These are phyloP conservation scores for Philereme transversata DNA, from an alignment of 2,888 invertebrate species.

Conservation along the genomic window DNA sequence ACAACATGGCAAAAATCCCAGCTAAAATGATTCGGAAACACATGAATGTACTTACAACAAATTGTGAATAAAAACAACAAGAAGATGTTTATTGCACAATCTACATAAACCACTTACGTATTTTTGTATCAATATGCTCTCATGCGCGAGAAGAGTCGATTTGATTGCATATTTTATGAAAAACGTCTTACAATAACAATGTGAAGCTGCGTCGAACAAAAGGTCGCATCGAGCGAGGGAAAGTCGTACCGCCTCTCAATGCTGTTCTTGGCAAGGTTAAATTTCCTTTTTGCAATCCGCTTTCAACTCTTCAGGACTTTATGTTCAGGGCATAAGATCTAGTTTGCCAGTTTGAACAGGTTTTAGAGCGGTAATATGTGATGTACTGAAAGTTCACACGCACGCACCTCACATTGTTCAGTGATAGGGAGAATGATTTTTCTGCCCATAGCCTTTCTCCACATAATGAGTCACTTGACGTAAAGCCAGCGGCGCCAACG, in stretches of 20 bases:
- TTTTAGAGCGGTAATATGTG: conserved; percentile 13
- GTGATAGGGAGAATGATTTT: conserved; percentile 62
- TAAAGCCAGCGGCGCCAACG: conserved; percentile 72
- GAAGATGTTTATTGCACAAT: conserved; percentile 7
- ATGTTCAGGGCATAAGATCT: conserved; percentile 7
- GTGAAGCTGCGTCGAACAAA: conserved; percentile 44
- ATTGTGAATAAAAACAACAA: conserved; percentile 4
- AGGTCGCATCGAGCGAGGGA: conserved; percentile 42
- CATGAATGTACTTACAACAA: neutral
- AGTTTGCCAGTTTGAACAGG: neutral
- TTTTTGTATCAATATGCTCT: conserved; percentile 28
- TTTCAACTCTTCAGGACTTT: conserved; percentile 3
- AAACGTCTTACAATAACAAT: conserved; percentile 43
- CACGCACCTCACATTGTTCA: conserved; percentile 62
- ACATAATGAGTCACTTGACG: conserved; percentile 79
- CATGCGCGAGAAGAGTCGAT: conserved; percentile 31
- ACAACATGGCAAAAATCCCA: neutral
- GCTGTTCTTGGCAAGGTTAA: conserved; percentile 32
- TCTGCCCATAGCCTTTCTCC: conserved; percentile 70
- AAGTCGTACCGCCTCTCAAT: conserved; percentile 36
- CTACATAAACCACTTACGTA: conserved; percentile 21
- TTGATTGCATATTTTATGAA: conserved; percentile 41
- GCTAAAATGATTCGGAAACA: neutral
- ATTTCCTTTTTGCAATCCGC: neutral
- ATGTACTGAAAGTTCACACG: conserved; percentile 50